Evolutionary conservation across 2,888 invertebrate genomes (phyloP).

Genomic region (Plagodis dolabraria): DNA sequence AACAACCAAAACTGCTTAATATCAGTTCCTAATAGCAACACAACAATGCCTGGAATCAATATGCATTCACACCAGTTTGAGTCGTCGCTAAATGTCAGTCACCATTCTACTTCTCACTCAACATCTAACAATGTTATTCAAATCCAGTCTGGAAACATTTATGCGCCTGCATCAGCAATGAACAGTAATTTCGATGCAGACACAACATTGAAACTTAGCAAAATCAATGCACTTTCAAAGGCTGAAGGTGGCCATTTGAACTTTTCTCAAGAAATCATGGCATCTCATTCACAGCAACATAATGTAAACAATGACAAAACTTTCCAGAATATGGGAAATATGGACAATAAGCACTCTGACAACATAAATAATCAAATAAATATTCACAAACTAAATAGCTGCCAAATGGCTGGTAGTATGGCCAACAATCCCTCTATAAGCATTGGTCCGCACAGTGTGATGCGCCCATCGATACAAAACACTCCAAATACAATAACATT

Average conservation of each 20-base stretch:
- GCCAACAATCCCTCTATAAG: constrained; percentile 70
- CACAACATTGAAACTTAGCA: constrained; percentile 76
- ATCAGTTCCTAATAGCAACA: constrained; percentile 60
- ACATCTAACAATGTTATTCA: constrained; percentile 77
- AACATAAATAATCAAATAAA: constrained; percentile 67
- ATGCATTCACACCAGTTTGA: constrained; percentile 76
- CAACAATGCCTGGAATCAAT: constrained; percentile 58
- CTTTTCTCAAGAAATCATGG: constrained; percentile 79
- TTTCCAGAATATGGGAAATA: constrained; percentile 74
- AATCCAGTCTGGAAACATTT: constrained; percentile 78
- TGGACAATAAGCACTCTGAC: constrained; percentile 70
- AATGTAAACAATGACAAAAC: constrained; percentile 70
- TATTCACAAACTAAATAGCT: constrained; percentile 75
- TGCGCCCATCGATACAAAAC: constrained; percentile 69
- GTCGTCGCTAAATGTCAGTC: constrained; percentile 65
- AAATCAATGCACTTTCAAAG: constrained; percentile 78
- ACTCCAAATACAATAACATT: constrained; percentile 68
- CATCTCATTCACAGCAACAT: constrained; percentile 77
- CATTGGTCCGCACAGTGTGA: constrained; percentile 74
- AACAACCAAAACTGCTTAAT: constrained; percentile 69
- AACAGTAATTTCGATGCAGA: constrained; percentile 76
- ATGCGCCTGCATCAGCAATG: constrained; percentile 70
- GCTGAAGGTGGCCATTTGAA: constrained; percentile 78
- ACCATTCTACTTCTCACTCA: constrained; percentile 69
- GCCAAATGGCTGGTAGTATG: constrained; percentile 71